Evolutionary conservation across 53 echinoderm and acorn worm species (phyloP).

Genomic region (Astropecten irregularis): DNA sequence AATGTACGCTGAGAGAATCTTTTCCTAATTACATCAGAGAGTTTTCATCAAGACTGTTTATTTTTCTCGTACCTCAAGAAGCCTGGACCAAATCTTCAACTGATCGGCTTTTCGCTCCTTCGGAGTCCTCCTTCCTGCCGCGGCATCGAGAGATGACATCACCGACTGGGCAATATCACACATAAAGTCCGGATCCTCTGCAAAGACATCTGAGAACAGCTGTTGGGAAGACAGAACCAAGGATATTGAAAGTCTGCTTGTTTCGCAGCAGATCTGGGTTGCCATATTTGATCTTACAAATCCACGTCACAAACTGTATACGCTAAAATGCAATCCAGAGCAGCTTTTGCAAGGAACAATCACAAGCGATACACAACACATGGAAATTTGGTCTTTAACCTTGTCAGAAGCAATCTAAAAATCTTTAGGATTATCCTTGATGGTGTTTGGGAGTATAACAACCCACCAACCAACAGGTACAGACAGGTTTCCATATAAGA

Average conservation of each 20-base stretch:
- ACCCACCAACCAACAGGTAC: too few species aligned
- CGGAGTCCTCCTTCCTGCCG: slow-evolving; percentile 81
- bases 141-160: slow-evolving; percentile 78
- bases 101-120: slow-evolving; percentile 91
- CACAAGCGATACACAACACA: too few species aligned
- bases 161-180: slow-evolving; percentile 81
- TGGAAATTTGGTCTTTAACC: neutral
- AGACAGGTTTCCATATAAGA: too few species aligned
- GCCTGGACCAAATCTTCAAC: slow-evolving; percentile 85
- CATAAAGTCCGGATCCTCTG: slow-evolving; percentile 90
- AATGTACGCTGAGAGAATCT: too few species aligned
- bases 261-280: too few species aligned
- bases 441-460: neutral
- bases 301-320: too few species aligned
- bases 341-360: too few species aligned
- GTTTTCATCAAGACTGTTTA: too few species aligned
- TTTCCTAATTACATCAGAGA: too few species aligned
- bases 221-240: slow-evolving; percentile 9
- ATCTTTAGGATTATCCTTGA: neutral
- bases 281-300: too few species aligned
- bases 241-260: neutral
- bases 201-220: slow-evolving; percentile 89
- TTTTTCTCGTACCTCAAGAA: slow-evolving; percentile 80
- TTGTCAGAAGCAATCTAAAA: too few species aligned
- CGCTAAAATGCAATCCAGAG: too few species aligned